Evolutionary conservation across 2,888 invertebrate genomes (phyloP).

Genomic region (Eupithecia dodoneata): DNA sequence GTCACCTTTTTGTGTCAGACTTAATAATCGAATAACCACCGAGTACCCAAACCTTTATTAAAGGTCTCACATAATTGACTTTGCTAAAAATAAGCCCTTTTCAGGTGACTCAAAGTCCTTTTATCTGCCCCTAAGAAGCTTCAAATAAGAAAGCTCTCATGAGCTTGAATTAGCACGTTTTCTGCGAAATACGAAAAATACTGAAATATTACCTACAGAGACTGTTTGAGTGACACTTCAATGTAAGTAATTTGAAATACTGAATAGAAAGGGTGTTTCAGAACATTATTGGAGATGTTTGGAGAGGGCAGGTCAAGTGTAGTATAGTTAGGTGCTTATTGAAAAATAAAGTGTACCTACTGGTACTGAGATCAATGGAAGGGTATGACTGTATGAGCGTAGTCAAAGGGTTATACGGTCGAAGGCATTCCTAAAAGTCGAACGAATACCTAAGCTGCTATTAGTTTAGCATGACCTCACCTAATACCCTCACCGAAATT

Average conservation of each 20-base stretch:
- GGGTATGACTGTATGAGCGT: neutral
- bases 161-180: constrained; percentile 25
- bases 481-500: neutral
- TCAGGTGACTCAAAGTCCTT: constrained; percentile 26
- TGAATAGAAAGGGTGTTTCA: constrained; percentile 21
- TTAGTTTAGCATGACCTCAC: neutral
- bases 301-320: neutral
- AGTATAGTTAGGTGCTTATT: neutral
- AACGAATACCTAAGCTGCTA: neutral
- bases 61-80: constrained; percentile 34
- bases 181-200: constrained; percentile 27
- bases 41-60: constrained; percentile 18
- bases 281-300: constrained; percentile 9
- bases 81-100: constrained; percentile 30
- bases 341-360: neutral
- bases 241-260: constrained; percentile 23
- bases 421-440: neutral
- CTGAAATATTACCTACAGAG: constrained; percentile 12
- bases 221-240: constrained; percentile 33
- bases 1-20: constrained; percentile 29
- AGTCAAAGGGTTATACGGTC: neutral
- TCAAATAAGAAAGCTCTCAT: constrained; percentile 22
- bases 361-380: neutral
- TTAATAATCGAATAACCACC: constrained; percentile 26
- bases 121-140: constrained; percentile 23